Evolutionary conservation across 30 jellyfish, hydroid and myxozoan species (phyloP).

Genomic region (Catostylus mosaicus): DNA sequence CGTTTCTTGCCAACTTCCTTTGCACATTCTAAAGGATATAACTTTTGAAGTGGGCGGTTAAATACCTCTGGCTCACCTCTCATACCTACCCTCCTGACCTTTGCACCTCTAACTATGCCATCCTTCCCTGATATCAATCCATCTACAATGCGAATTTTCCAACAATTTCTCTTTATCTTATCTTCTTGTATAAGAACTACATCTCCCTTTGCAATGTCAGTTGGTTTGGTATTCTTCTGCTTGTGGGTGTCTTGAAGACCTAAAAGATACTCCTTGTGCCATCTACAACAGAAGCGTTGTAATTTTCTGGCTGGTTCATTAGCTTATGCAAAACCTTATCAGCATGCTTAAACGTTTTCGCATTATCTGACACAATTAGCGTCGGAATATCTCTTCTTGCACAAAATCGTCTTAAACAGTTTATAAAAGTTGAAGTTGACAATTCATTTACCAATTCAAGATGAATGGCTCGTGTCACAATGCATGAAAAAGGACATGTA

Average conservation of each 20-base stretch:
- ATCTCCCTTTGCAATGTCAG: constrained; percentile 18
- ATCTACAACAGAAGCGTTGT: constrained; percentile 28
- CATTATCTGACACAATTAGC: constrained; percentile 25
- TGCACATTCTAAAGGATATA: constrained; percentile 29
- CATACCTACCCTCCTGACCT: constrained; percentile 30
- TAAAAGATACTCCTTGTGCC: constrained; percentile 47
- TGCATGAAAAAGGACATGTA: constrained; percentile 40
- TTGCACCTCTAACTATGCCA: constrained; percentile 69
- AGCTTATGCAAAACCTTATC: background rate
- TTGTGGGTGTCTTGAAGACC: constrained; percentile 40
- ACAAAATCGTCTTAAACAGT: constrained; percentile 13
- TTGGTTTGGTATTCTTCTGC: background rate
- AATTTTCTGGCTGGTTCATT: constrained; percentile 6
- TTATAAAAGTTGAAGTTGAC: constrained; percentile 10
- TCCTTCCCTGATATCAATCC: constrained; percentile 41
- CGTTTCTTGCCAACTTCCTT: background rate
- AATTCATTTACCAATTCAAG: constrained; percentile 29
- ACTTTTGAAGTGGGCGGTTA: constrained; percentile 30
- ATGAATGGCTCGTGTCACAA: constrained; percentile 47
- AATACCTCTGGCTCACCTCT: constrained; percentile 42
- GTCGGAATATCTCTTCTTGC: constrained; percentile 22
- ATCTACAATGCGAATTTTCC: constrained; percentile 63
- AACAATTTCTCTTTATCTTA: constrained; percentile 26
- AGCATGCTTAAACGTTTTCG: constrained; percentile 30
- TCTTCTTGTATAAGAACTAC: constrained; percentile 52